These are phyloP conservation scores for Sula dactylatra DNA, from an alignment of 2,113 vertebrate genomes.

Conservation along the genomic window DNA sequence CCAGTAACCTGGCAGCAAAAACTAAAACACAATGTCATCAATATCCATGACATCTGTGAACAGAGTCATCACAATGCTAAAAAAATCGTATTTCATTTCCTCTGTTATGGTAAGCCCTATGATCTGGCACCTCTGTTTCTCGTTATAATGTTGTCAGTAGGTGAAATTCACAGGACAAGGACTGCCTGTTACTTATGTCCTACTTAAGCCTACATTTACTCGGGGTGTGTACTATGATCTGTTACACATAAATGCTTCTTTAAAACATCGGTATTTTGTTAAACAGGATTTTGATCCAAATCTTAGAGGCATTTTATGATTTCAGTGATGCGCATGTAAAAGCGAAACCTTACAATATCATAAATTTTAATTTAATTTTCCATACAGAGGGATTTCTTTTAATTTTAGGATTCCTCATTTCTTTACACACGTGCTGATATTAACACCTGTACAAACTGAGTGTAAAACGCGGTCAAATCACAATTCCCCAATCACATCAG, in stretches of 20 bases:
- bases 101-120: not conserved
- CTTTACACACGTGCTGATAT: not conserved
- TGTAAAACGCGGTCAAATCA: not conserved
- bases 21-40: slow-evolving; percentile 23
- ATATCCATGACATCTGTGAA: slow-evolving; percentile 48
- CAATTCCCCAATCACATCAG: slow-evolving; percentile 47
- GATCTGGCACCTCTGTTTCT: slow-evolving; percentile 5
- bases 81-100: slow-evolving; percentile 28
- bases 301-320: not conserved
- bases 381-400: not conserved
- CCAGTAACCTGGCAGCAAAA: slow-evolving; percentile 36
- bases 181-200: not conserved
- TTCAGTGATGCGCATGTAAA: not conserved
- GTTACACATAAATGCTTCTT: not conserved
- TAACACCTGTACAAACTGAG: slow-evolving; percentile 48
- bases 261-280: not conserved
- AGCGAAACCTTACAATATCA: not conserved
- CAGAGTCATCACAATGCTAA: slow-evolving; percentile 31
- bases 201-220: not conserved
- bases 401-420: not conserved
- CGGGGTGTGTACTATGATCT: not conserved
- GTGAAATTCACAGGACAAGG: slow-evolving; percentile 18
- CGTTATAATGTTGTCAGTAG: not conserved
- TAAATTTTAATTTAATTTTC: not conserved
- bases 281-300: not conserved